These are phyloP conservation scores for Eilema griseolum DNA, from an alignment of 2,888 invertebrate species.

Conservation along the genomic window DNA sequence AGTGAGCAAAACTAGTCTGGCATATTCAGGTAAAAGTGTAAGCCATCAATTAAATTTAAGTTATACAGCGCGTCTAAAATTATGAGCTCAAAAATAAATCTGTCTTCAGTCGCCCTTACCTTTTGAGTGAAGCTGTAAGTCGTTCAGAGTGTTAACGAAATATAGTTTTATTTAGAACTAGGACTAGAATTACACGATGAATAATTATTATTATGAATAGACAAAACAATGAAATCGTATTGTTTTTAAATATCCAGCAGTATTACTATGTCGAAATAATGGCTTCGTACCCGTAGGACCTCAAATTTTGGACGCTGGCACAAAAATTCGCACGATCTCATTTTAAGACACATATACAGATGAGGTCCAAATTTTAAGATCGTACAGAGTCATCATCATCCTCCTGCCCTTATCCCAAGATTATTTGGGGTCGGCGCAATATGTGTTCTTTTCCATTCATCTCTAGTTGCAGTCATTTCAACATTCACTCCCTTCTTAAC, in stretches of 20 bases:
- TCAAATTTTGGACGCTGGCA: too few relatives aligned
- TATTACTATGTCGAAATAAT: not conserved
- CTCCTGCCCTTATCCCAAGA: too few relatives aligned
- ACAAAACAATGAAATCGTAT: not conserved
- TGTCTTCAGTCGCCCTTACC: constrained; percentile 60
- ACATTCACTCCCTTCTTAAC: too few relatives aligned
- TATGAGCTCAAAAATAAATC: constrained; percentile 72
- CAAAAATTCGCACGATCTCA: too few relatives aligned
- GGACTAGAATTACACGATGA: not conserved
- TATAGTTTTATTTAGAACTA: constrained; percentile 4
- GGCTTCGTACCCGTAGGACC: too few relatives aligned
- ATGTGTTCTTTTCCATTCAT: too few relatives aligned
- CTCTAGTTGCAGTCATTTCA: too few relatives aligned
- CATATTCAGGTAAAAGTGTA: constrained; percentile 57
- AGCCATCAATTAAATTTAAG: constrained; percentile 73
- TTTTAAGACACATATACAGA: too few relatives aligned
- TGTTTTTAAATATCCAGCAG: not conserved
- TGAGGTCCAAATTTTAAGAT: too few relatives aligned
- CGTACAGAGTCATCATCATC: too few relatives aligned
- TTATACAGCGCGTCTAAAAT: constrained; percentile 68
- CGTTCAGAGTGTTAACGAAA: constrained; percentile 15
- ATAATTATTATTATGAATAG: not conserved
- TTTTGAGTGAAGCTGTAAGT: constrained; percentile 23
- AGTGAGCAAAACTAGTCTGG: constrained; percentile 24
- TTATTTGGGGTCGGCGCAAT: too few relatives aligned